Conservation (phyloP, 2,888 invertebrate genomes). For the Mesorhabditis belari region DNA sequence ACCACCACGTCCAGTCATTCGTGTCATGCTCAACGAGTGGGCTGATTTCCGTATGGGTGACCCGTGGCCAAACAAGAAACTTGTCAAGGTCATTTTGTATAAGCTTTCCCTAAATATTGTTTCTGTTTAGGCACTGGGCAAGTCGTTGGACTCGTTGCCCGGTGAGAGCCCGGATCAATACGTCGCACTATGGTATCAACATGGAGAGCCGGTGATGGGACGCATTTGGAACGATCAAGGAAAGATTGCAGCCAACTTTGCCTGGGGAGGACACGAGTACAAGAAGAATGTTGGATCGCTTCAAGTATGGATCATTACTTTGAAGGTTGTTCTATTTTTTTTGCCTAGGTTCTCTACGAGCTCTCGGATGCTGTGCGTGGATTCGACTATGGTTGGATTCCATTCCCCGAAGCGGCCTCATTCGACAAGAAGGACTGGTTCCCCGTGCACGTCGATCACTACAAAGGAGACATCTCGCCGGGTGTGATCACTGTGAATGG, state of each 20-base stretch:
- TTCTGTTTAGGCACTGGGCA: slow-evolving; percentile 28
- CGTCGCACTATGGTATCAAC: slow-evolving; percentile 47
- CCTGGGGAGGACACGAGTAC: slow-evolving; percentile 28
- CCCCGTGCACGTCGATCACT: no score
- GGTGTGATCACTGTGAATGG: no score
- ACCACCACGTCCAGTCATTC: slow-evolving; percentile 16
- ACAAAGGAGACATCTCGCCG: no score
- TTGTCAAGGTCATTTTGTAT: slow-evolving; percentile 31
- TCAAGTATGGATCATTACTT: no score
- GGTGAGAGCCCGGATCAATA: slow-evolving; percentile 44
- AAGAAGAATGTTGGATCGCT: slow-evolving; percentile 33
- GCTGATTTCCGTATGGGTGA: slow-evolving; percentile 37
- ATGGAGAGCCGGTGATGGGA: slow-evolving; percentile 28
- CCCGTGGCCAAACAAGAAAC: slow-evolving; percentile 22
- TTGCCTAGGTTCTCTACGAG: no score
- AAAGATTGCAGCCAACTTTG: slow-evolving; percentile 29
- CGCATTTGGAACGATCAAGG: slow-evolving; percentile 25
- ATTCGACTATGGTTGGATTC: no score
- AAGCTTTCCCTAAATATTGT: slow-evolving; percentile 25
- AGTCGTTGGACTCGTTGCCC: slow-evolving; percentile 37
- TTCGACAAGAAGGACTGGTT: no score
- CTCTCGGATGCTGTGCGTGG: no score
- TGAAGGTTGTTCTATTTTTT: no score
- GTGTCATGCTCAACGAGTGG: slow-evolving; percentile 26
- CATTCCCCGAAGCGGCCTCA: no score